Percentiles rank a stretch among this genome's conserved stretches.
Evolutionary conservation across 1,140 invertebrate genomes (phyloP).

Genomic region (Drosophila lacteicornis): DNA sequence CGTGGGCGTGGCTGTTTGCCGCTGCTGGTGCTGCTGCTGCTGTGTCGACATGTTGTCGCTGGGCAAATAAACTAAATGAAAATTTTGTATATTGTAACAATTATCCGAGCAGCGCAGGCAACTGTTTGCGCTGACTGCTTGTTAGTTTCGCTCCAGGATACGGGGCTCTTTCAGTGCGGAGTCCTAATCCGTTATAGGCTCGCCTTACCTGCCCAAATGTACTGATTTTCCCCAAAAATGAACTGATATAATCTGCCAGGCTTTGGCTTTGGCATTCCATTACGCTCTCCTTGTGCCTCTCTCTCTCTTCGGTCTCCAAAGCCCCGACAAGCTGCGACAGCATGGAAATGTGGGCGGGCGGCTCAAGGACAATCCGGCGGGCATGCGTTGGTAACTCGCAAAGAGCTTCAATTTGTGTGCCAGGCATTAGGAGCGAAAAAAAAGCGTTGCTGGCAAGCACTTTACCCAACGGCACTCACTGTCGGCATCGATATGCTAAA

Average conservation of each 20-base stretch:
- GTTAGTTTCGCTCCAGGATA: constrained; percentile 7
- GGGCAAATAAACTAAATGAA: constrained; percentile 70
- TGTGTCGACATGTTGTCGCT: constrained; percentile 55
- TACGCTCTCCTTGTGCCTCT: background rate
- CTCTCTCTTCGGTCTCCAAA: background rate
- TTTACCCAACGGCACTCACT: constrained; percentile 43
- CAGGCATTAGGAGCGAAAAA: constrained; percentile 45
- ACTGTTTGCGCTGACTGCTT: constrained; percentile 37
- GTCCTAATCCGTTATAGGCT: constrained; percentile 33
- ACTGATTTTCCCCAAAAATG: constrained; percentile 2
- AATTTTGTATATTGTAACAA: constrained; percentile 78
- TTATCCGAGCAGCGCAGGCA: constrained; percentile 57
- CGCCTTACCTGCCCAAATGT: constrained; percentile 28
- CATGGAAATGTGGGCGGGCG: constrained; percentile 18
- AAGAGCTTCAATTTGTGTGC: constrained; percentile 61
- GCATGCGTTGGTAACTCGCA: constrained; percentile 35
- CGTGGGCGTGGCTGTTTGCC: constrained; percentile 44
- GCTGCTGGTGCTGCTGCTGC: constrained; percentile 24
- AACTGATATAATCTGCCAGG: constrained; percentile 24
- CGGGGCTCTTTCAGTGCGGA: background rate
- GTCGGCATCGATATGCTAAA: constrained; percentile 49
- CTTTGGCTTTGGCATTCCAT: constrained; percentile 12
- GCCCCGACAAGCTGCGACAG: constrained; percentile 18
- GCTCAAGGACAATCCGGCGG: constrained; percentile 50
- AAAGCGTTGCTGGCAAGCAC: constrained; percentile 22